A percentile compares a stretch with the other conserved stretches of the same genome.
phyloP scores from a whole-genome alignment of 2,113 vertebrate genomes.

The Parotia lawesii region DNA sequence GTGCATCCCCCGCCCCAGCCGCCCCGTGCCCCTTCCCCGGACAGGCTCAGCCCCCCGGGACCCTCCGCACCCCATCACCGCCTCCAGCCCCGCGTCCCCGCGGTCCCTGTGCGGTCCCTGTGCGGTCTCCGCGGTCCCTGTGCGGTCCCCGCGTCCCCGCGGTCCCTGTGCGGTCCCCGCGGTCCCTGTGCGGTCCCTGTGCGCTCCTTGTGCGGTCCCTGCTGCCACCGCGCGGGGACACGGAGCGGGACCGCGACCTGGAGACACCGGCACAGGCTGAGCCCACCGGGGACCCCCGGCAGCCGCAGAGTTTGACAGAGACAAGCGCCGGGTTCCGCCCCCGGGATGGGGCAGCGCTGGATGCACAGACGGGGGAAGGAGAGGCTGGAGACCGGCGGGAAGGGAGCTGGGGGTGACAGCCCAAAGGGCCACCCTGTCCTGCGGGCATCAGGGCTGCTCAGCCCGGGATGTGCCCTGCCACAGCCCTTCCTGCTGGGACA shows the following conservation, averaged over 20 bases:
- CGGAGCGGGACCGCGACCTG: background rate
- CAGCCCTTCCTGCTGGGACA: background rate
- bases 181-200: background rate
- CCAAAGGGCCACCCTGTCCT: background rate
- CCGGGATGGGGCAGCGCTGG: background rate
- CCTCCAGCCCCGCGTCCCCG: background rate
- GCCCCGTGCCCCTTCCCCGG: background rate
- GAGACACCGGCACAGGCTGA: background rate
- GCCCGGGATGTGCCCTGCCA: background rate
- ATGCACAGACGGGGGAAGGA: background rate
- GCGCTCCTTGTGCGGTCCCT: background rate
- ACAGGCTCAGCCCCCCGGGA: background rate
- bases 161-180: background rate
- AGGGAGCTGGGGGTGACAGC: background rate
- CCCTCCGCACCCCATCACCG: background rate
- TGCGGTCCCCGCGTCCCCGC: no score
- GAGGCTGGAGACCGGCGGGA: background rate
- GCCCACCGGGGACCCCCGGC: background rate
- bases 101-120: no score
- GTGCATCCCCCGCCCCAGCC: background rate
- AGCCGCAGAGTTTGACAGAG: no score
- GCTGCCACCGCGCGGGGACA: background rate
- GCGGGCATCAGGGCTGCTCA: background rate
- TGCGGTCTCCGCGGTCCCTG: background rate
- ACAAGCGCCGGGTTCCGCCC: background rate